Conservation (phyloP, 2,888 invertebrate species). For the Drosophila subsilvestris region DNA sequence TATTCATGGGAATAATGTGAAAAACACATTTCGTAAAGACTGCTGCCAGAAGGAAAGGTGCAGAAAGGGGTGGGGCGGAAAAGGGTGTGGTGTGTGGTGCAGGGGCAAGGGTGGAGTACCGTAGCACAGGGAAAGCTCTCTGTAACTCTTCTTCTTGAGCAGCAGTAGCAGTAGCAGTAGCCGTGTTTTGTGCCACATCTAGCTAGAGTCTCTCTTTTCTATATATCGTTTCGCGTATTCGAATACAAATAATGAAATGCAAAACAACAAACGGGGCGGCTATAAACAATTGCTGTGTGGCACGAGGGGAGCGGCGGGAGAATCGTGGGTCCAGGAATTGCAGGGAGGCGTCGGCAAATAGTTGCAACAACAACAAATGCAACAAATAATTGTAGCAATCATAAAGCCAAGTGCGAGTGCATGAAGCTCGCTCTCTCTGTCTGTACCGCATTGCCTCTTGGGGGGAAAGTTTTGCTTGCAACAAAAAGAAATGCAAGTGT, state of each 20-base stretch:
- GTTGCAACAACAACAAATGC: slow-evolving; percentile 19
- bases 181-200: slow-evolving; percentile 12
- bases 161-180: too few relatives aligned
- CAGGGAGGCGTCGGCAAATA: slow-evolving; percentile 14
- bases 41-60: slow-evolving; percentile 31
- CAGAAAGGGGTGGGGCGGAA: neutral
- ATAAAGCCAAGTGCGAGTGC: slow-evolving; percentile 79
- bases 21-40: slow-evolving; percentile 70
- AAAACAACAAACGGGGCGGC: slow-evolving; percentile 46
- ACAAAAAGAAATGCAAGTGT: neutral
- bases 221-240: slow-evolving; percentile 6
- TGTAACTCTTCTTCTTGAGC: slow-evolving; percentile 32
- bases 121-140: slow-evolving; percentile 24
- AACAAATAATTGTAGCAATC: slow-evolving; percentile 73
- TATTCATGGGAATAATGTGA: slow-evolving; percentile 83
- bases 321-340: slow-evolving; percentile 12
- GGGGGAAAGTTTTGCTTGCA: slow-evolving; percentile 64
- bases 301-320: neutral
- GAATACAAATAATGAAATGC: slow-evolving; percentile 52
- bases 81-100: neutral
- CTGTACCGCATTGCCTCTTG: slow-evolving; percentile 11
- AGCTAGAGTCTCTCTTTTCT: slow-evolving; percentile 9
- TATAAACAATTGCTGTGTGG: slow-evolving; percentile 61
- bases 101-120: neutral
- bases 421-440: slow-evolving; percentile 47